Conservation (phyloP, 2,888 invertebrate species). For the Sphaerophoria rueppellii region DNA sequence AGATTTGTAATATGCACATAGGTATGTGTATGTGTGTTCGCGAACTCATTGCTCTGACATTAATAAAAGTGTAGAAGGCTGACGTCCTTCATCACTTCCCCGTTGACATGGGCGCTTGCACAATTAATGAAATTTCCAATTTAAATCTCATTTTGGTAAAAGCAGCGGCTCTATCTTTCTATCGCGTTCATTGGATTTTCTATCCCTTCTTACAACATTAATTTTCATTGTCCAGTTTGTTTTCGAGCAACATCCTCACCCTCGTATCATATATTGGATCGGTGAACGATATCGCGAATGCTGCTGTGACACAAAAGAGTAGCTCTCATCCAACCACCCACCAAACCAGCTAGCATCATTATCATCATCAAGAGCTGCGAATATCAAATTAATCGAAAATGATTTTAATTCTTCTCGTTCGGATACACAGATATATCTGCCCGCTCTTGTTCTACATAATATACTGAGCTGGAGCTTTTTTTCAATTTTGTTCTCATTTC, state of each 20-base stretch:
- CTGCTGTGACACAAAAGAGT: slow-evolving; percentile 50
- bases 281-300: slow-evolving; percentile 2
- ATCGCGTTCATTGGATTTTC: slow-evolving; percentile 23
- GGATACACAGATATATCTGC: neutral
- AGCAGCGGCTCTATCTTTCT: slow-evolving; percentile 58
- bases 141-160: slow-evolving; percentile 68
- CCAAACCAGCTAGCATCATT: slow-evolving; percentile 29
- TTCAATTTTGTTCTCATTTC: neutral
- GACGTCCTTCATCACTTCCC: slow-evolving; percentile 10
- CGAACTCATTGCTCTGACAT: slow-evolving; percentile 36
- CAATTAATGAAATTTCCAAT: slow-evolving; percentile 73
- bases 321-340: slow-evolving; percentile 31
- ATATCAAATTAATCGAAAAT: slow-evolving; percentile 72
- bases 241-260: neutral
- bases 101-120: slow-evolving; percentile 36
- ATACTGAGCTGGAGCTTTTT: slow-evolving; percentile 45
- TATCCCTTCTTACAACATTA: slow-evolving; percentile 45
- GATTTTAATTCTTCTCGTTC: slow-evolving; percentile 60
- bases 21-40: slow-evolving; percentile 9
- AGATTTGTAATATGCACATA: neutral
- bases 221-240: slow-evolving; percentile 59
- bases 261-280: neutral
- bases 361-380: slow-evolving; percentile 42
- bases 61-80: slow-evolving; percentile 11
- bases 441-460: neutral